These are phyloP conservation scores for Coptodon bakossiorum DNA, from an alignment of 2,113 vertebrate species.

Conservation along the genomic window DNA sequence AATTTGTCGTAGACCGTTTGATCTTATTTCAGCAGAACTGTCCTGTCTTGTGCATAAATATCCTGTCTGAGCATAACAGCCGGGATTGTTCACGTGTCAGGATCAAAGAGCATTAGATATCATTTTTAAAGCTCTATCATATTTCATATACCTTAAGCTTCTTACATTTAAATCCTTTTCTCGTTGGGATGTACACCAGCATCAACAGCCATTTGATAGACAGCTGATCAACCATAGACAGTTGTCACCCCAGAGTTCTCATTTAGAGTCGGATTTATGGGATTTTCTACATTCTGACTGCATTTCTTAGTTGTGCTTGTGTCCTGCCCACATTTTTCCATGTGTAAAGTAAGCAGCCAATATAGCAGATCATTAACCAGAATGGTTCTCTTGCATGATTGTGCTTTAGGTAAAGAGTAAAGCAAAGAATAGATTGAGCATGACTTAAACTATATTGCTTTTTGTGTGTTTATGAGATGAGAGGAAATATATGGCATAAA, in stretches of 20 bases:
- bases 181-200: background rate
- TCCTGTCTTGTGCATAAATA: background rate
- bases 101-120: background rate
- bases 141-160: constrained; percentile 19
- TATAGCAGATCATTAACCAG: constrained; percentile 16
- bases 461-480: background rate
- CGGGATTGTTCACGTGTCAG: background rate
- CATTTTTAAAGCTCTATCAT: background rate
- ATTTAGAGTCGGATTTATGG: background rate
- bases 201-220: background rate
- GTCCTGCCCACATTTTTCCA: background rate
- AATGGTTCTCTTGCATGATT: background rate
- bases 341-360: background rate
- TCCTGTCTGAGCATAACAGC: background rate
- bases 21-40: background rate
- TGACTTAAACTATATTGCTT: background rate
- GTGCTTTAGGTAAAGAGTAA: background rate
- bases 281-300: background rate
- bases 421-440: background rate
- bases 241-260: background rate
- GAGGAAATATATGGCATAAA: background rate
- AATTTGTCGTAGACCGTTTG: constrained; percentile 21
- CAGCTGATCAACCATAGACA: background rate
- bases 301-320: background rate
- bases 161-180: constrained; percentile 28